Percentiles rank a stretch among this genome's conserved stretches.
phyloP scores from a whole-genome alignment of 1,140 invertebrate genomes.

The Pararge aegeria region DNA sequence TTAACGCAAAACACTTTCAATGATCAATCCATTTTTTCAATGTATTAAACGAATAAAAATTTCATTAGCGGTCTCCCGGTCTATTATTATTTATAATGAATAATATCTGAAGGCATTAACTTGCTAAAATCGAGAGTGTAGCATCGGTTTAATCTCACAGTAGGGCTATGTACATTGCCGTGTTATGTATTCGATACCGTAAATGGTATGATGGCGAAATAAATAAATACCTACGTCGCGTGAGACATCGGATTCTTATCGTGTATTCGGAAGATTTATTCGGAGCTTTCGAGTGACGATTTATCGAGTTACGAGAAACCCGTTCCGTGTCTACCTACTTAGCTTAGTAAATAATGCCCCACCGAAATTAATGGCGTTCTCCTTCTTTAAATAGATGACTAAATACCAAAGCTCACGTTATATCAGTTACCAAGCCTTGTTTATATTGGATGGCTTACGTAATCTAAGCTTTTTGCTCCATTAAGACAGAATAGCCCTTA shows the following conservation, averaged over 20 bases:
- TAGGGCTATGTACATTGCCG: slow-evolving; percentile 37
- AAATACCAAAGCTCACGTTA: slow-evolving; percentile 70
- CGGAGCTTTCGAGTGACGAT: slow-evolving; percentile 57
- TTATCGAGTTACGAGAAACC: slow-evolving; percentile 70
- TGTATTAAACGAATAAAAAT: not conserved
- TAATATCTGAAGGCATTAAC: not conserved
- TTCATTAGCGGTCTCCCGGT: not conserved
- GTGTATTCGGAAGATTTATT: slow-evolving; percentile 72
- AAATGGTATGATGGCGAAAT: slow-evolving; percentile 53
- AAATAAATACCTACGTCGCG: slow-evolving; percentile 75
- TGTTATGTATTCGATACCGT: slow-evolving; percentile 36
- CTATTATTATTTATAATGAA: not conserved
- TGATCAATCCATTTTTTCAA: too few relatives aligned
- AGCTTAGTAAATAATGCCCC: slow-evolving; percentile 72
- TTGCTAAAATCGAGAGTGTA: slow-evolving; percentile 3
- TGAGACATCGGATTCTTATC: slow-evolving; percentile 77
- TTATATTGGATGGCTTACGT: slow-evolving; percentile 60
- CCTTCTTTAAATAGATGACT: slow-evolving; percentile 78
- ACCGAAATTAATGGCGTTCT: slow-evolving; percentile 71
- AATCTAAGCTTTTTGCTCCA: slow-evolving; percentile 64
- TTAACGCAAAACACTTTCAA: too few relatives aligned
- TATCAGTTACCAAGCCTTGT: slow-evolving; percentile 58
- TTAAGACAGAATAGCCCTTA: slow-evolving; percentile 47
- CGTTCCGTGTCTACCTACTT: slow-evolving; percentile 76
- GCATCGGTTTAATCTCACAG: not conserved